These are phyloP conservation scores for Amphiprion percula DNA, from an alignment of 2,113 vertebrate species.

Conservation along the genomic window DNA sequence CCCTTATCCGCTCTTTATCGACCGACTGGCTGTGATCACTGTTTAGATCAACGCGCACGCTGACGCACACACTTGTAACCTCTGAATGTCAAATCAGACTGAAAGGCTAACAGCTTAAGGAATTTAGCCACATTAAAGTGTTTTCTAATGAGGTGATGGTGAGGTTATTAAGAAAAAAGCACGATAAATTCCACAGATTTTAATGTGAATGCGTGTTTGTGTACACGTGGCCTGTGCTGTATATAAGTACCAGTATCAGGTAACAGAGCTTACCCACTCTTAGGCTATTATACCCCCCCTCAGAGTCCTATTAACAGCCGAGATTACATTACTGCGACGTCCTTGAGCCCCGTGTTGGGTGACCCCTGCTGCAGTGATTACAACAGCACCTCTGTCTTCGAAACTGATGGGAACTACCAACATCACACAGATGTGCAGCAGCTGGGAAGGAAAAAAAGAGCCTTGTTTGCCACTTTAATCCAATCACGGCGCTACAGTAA, in stretches of 20 bases:
- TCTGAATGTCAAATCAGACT: constrained; percentile 53
- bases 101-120: constrained; percentile 55
- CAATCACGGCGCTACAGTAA: background rate
- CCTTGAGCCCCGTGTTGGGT: constrained; percentile 75
- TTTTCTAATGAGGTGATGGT: constrained; percentile 51
- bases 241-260: constrained; percentile 39
- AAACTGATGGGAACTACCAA: constrained; percentile 59
- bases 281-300: constrained; percentile 30
- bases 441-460: background rate
- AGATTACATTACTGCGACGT: constrained; percentile 77
- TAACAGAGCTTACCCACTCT: constrained; percentile 56
- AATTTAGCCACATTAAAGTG: constrained; percentile 36
- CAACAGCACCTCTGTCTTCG: constrained; percentile 69
- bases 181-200: background rate
- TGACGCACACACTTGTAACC: constrained; percentile 25
- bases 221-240: constrained; percentile 10
- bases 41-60: constrained; percentile 50
- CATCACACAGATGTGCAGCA: background rate
- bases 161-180: constrained; percentile 14
- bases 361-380: constrained; percentile 73
- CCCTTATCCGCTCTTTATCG: constrained; percentile 67
- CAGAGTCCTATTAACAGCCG: constrained; percentile 72
- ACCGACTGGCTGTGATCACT: constrained; percentile 74
- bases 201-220: background rate
- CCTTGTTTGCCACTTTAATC: constrained; percentile 41